These are phyloP conservation scores for Odontamblyopus lacepedii DNA, from an alignment of 2,797 vertebrate genomes.

Conservation along the genomic window DNA sequence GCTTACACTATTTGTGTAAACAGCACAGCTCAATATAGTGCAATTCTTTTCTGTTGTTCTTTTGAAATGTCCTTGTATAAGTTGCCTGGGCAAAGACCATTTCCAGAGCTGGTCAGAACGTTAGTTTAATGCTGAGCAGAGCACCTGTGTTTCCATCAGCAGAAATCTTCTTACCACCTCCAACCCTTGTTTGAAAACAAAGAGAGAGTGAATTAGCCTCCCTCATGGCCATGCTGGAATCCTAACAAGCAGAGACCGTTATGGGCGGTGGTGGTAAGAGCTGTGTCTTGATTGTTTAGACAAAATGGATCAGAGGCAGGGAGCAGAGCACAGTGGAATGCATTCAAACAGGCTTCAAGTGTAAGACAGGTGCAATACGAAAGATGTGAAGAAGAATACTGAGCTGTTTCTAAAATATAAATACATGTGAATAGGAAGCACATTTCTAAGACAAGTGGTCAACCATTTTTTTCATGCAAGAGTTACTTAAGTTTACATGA, in stretches of 20 bases:
- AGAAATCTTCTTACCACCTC: slow-evolving; percentile 70
- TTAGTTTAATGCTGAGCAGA: slow-evolving; percentile 40
- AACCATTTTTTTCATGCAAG: background rate
- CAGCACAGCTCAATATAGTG: background rate
- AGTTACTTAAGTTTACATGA: background rate
- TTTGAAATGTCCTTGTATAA: slow-evolving; percentile 52
- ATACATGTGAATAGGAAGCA: background rate
- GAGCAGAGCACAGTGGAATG: slow-evolving; percentile 26
- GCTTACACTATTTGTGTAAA: slow-evolving; percentile 36
- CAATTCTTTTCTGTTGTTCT: slow-evolving; percentile 19
- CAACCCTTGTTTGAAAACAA: slow-evolving; percentile 79
- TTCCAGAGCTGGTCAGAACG: slow-evolving; percentile 27
- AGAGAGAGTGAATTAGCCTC: slow-evolving; percentile 74
- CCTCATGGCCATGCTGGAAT: slow-evolving; percentile 35
- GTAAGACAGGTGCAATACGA: background rate
- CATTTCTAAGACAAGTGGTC: background rate
- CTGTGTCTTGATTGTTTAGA: slow-evolving; percentile 30
- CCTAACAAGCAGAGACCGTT: slow-evolving; percentile 25
- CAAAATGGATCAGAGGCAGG: slow-evolving; percentile 19
- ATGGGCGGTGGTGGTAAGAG: background rate
- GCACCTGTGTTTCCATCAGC: slow-evolving; percentile 56
- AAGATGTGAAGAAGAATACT: slow-evolving; percentile 2
- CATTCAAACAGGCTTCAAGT: slow-evolving; percentile 24
- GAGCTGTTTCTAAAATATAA: background rate
- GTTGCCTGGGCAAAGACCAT: slow-evolving; percentile 6